phyloP scores from a whole-genome alignment of 2,797 vertebrate species.

The Cetoscarus ocellatus region DNA sequence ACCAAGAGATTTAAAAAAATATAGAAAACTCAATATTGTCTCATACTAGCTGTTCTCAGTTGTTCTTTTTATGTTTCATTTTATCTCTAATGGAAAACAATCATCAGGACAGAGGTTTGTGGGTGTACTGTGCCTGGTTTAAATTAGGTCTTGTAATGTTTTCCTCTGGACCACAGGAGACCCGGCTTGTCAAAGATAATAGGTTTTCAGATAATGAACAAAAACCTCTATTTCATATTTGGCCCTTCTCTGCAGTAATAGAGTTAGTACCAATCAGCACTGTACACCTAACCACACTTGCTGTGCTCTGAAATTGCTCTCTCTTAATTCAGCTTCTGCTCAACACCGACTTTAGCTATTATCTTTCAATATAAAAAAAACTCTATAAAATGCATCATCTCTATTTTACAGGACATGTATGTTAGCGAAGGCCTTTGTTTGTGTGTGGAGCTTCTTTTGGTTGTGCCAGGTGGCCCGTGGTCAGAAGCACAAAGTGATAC shows the following conservation, averaged over 20 bases:
- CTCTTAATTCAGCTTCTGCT: constrained; percentile 16
- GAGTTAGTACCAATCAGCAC: constrained; percentile 39
- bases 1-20: neutral
- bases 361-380: neutral
- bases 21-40: neutral
- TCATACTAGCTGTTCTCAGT: constrained; percentile 1
- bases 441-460: constrained; percentile 18
- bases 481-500: constrained; percentile 40
- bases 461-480: constrained; percentile 37
- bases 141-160: constrained; percentile 45
- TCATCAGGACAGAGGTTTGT: neutral
- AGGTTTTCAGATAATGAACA: constrained; percentile 63
- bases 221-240: constrained; percentile 45
- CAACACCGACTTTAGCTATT: constrained; percentile 13
- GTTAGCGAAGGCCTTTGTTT: neutral
- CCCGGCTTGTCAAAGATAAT: constrained; percentile 56
- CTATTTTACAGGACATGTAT: neutral
- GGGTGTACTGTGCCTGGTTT: constrained; percentile 13
- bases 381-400: constrained; percentile 3
- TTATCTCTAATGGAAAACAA: constrained; percentile 16
- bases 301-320: constrained; percentile 6
- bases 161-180: constrained; percentile 39
- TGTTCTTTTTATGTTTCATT: constrained; percentile 11
- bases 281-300: constrained; percentile 10
- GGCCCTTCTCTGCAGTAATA: constrained; percentile 16